phyloP scores from a whole-genome alignment of 2,797 vertebrate genomes.

The Erethizon dorsatum region DNA sequence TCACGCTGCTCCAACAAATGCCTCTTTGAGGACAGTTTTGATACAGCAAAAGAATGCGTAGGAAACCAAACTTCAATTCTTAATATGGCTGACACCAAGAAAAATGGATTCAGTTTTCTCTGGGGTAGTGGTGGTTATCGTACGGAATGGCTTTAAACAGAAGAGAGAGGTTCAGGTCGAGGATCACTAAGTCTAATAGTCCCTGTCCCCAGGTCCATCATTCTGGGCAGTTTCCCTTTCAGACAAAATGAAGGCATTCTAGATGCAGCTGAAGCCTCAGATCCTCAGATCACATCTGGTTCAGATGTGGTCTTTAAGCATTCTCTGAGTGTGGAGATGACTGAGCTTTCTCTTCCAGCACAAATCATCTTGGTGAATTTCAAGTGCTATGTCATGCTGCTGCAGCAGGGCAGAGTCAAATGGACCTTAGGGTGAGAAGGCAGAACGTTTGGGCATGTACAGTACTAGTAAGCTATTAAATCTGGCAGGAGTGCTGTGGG shows the following conservation, averaged over 20 bases:
- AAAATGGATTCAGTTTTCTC: constrained; percentile 1
- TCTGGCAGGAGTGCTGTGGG: background rate
- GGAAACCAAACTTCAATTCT: constrained; percentile 22
- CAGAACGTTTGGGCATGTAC: background rate
- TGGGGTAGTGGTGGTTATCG: background rate
- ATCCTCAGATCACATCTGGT: background rate
- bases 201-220: background rate
- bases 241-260: constrained; percentile 4
- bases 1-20: constrained; percentile 80
- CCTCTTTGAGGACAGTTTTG: constrained; percentile 77
- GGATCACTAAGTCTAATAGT: background rate
- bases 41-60: constrained; percentile 74
- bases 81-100: background rate
- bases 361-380: constrained; percentile 10
- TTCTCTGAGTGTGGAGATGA: background rate
- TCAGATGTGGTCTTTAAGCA: background rate
- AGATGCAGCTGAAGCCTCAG: constrained; percentile 13
- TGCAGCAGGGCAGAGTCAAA: background rate
- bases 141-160: background rate
- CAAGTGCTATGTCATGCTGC: background rate
- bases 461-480: background rate
- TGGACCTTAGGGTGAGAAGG: background rate
- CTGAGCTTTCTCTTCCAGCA: background rate
- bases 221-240: background rate
- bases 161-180: background rate